Conservation (phyloP, 2,888 invertebrate genomes). For the Drosophila greeni region DNA sequence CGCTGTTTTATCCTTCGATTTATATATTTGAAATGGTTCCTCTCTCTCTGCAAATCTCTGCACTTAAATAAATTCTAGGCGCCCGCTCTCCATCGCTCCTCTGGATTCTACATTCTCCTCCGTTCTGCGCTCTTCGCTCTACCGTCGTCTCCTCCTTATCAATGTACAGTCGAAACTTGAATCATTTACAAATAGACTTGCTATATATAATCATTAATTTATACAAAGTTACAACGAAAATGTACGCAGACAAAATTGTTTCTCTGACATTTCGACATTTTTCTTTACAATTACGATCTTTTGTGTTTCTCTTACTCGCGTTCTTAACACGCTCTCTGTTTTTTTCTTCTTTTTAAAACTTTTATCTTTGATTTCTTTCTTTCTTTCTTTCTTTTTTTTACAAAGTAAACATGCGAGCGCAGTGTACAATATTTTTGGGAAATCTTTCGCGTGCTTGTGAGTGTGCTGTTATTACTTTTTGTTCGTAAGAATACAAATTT, state of each 20-base stretch:
- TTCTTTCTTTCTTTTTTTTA: constrained; percentile 9
- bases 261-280: constrained; percentile 31
- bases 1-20: constrained; percentile 30
- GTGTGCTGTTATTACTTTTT: constrained; percentile 18
- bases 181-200: constrained; percentile 44
- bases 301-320: constrained; percentile 4
- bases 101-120: constrained; percentile 7
- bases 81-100: constrained; percentile 11
- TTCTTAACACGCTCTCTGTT: background rate
- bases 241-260: constrained; percentile 38
- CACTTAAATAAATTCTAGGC: constrained; percentile 31
- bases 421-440: constrained; percentile 35
- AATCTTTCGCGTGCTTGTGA: constrained; percentile 24
- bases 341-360: constrained; percentile 1
- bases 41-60: constrained; percentile 24
- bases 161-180: constrained; percentile 48
- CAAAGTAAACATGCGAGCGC: constrained; percentile 38
- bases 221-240: constrained; percentile 47
- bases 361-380: constrained; percentile 13
- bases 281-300: constrained; percentile 31
- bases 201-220: constrained; percentile 43
- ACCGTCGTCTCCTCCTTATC: constrained; percentile 26
- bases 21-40: constrained; percentile 61
- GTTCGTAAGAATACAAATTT: constrained; percentile 44
- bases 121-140: constrained; percentile 18